These are phyloP conservation scores for Heloderma charlesbogerti DNA, from an alignment of 2,113 vertebrate species.

Conservation along the genomic window DNA sequence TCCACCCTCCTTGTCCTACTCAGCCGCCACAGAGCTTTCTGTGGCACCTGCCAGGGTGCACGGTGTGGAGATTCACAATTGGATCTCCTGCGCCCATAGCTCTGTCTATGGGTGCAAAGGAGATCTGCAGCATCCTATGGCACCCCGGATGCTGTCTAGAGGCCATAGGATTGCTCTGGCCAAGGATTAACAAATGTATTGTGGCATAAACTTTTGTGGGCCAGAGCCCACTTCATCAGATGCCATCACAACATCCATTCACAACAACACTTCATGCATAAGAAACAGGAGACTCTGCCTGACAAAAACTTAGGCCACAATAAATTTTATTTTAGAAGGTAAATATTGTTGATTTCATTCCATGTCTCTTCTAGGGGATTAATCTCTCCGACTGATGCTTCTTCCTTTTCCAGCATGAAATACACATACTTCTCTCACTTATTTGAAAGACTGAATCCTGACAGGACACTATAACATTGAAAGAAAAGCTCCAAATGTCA, in stretches of 20 bases:
- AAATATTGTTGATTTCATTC: neutral
- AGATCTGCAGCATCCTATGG: too few relatives aligned
- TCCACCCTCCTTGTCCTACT: too few relatives aligned
- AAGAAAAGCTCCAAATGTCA: neutral
- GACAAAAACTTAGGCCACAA: neutral
- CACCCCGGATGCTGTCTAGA: too few relatives aligned
- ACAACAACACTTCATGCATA: neutral
- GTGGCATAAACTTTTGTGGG: neutral
- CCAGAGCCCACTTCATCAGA: neutral
- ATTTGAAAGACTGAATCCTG: neutral
- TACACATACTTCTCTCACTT: neutral
- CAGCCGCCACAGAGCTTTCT: too few relatives aligned
- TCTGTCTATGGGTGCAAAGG: too few relatives aligned
- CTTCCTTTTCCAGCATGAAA: neutral
- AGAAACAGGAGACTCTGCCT: neutral
- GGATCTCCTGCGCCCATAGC: too few relatives aligned
- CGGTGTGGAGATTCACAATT: too few relatives aligned
- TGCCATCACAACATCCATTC: neutral
- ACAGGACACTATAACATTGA: neutral
- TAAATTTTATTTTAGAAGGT: neutral
- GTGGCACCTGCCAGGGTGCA: too few relatives aligned
- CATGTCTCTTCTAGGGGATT: neutral
- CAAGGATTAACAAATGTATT: neutral
- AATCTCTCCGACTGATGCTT: neutral
- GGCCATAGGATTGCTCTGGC: too few relatives aligned